Percentiles rank a stretch among this genome's conserved stretches.
Conservation (phyloP, 2,113 vertebrate species). For the Fulmarus glacialis region DNA sequence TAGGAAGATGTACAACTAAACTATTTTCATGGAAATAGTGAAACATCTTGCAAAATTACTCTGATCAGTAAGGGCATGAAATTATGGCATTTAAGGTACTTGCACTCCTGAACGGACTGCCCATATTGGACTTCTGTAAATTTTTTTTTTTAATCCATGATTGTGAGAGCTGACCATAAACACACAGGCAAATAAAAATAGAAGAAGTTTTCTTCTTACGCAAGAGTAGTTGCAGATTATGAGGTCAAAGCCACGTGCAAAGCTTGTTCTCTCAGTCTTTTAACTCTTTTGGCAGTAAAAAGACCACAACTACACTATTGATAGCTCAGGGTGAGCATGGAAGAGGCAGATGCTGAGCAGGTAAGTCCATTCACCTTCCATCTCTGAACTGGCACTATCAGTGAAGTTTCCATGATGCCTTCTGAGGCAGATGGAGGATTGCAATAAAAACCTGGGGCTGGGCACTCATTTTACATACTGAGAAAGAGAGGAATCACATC, state of each 20-base stretch:
- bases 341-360: neutral
- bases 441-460: neutral
- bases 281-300: neutral
- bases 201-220: neutral
- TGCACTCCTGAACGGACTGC: neutral
- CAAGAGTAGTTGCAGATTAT: neutral
- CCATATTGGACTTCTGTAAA: neutral
- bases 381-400: neutral
- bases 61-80: neutral
- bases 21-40: neutral
- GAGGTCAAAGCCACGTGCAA: neutral
- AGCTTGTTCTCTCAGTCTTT: neutral
- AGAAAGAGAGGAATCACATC: neutral
- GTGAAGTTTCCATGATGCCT: neutral
- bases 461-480: neutral
- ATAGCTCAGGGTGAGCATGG: neutral
- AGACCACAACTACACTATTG: neutral
- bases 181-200: neutral
- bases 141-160: neutral
- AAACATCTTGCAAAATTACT: neutral
- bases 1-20: neutral
- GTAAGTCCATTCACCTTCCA: neutral
- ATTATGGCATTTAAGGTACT: neutral
- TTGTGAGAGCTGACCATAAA: neutral
- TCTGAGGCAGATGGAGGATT: neutral